A percentile compares a stretch with the other conserved stretches of the same genome.
Evolutionary conservation across 2,797 vertebrate genomes (phyloP).

Genomic region (Acropternis orthonyx): DNA sequence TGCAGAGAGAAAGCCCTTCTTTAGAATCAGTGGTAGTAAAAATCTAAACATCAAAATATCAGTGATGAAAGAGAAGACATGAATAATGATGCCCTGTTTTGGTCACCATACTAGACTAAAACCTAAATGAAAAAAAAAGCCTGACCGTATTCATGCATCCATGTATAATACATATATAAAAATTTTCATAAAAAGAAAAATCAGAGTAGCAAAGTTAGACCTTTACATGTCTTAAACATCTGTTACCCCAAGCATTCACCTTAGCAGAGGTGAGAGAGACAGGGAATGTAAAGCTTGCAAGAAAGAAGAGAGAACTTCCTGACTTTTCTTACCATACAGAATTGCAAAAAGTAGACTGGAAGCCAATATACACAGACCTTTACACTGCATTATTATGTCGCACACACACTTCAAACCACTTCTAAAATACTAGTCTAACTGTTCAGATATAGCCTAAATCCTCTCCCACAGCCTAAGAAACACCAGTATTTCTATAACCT

Average conservation of each 20-base stretch:
- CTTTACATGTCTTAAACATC: neutral
- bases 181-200: neutral
- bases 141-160: neutral
- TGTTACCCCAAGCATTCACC: neutral
- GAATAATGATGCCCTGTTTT: neutral
- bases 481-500: constrained; percentile 74
- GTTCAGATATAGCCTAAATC: neutral
- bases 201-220: neutral
- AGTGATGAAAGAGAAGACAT: neutral
- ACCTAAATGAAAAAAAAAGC: neutral
- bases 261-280: neutral
- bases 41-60: neutral
- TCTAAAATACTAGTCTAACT: neutral
- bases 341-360: neutral
- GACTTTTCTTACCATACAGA: neutral
- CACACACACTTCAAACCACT: neutral
- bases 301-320: neutral
- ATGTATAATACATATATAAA: neutral
- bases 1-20: constrained; percentile 63
- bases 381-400: neutral
- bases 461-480: neutral
- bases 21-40: neutral
- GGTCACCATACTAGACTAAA: neutral
- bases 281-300: neutral
- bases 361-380: neutral